Base-by-base conservation (phyloP, 2,797 vertebrate genomes). In the Danio albolineatus region DNA sequence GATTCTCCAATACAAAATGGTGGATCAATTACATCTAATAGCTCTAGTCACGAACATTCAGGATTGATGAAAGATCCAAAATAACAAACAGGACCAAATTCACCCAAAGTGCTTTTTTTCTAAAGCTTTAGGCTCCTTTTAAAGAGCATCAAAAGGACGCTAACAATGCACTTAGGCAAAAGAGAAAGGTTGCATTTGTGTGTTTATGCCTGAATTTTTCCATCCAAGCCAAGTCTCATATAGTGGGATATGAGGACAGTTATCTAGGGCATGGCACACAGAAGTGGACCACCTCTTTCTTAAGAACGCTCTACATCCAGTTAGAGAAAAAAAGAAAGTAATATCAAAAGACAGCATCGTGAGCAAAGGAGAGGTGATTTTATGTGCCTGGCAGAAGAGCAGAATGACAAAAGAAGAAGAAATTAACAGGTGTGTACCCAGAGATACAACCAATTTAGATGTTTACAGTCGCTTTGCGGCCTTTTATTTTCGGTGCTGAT, bases 241-340 rank as follows among this genome's bases (percentile, higher is more conserved):
- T 82, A 80, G 82, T 66, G 66, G 81, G 86, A 88, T 65, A 83
- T 82, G 76, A 77, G 61, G 73, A 79, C 62, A 88, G 83, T 82
- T 89, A 91, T 93, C 87, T 90, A 89, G 91, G 90, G 91, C 91
- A 93, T 87, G 87, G 43, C 81, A 85, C 80, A 83, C 84, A 85
- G 78, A 86, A 87, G 85, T 87, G 77, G 87, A 87, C 85, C 89
- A 87, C 89, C 84, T 83, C 87, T 87, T 76, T 81, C 72, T 81
- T 85, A 89, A 87, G 87, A 85, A 64, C 61, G 76, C 84, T 87
- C 76, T 54, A 80, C 64, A 69, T 21, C 44, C 67, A 73, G 62
- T 16, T 21, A 64, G 6, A 72, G 9, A 36, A 65, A 46, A 64
- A 73, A 57, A 59, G 12, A 38, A 48, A 79, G 44, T 43, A 17